Conservation (phyloP, 2,797 vertebrate species). For the Falco novaeseelandiae region DNA sequence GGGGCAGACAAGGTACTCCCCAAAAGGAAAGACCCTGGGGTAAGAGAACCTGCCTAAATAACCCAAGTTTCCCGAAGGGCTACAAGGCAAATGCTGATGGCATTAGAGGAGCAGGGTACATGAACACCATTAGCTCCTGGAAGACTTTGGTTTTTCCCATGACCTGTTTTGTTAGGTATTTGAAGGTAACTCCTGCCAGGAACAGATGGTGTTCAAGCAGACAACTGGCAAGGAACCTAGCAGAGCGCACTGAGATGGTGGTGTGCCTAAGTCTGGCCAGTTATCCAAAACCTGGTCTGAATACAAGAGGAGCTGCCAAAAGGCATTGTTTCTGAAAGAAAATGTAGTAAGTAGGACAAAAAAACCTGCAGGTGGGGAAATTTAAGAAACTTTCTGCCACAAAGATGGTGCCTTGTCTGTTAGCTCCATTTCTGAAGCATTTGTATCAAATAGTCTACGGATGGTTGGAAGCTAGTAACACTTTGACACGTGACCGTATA, state of each 20-base stretch:
- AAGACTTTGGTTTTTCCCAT: constrained; percentile 30
- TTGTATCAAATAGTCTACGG: not conserved
- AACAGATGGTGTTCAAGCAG: constrained; percentile 70
- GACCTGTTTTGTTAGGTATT: constrained; percentile 62
- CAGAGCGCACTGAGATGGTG: constrained; percentile 49
- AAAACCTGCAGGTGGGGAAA: constrained; percentile 18
- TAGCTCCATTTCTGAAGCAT: not conserved
- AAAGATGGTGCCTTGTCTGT: not conserved
- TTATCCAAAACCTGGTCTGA: constrained; percentile 1
- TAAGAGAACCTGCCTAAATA: not conserved
- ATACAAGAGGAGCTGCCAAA: constrained; percentile 50
- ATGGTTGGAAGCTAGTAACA: not conserved
- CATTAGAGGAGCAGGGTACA: not conserved
- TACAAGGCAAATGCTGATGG: not conserved
- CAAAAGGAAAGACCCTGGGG: not conserved
- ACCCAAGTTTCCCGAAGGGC: not conserved
- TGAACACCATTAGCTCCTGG: constrained; percentile 42
- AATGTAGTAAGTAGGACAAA: constrained; percentile 59
- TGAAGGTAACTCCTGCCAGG: constrained; percentile 60
- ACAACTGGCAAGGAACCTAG: constrained; percentile 52
- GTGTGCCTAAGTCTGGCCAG: not conserved
- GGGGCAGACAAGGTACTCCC: not conserved
- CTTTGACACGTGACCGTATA: not conserved
- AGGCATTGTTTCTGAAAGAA: constrained; percentile 47
- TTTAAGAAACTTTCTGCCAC: not conserved